A percentile compares a stretch with the other conserved stretches of the same genome.
Evolutionary conservation across 2,797 vertebrate genomes (phyloP).

Genomic region (Setipinna tenuifilis): DNA sequence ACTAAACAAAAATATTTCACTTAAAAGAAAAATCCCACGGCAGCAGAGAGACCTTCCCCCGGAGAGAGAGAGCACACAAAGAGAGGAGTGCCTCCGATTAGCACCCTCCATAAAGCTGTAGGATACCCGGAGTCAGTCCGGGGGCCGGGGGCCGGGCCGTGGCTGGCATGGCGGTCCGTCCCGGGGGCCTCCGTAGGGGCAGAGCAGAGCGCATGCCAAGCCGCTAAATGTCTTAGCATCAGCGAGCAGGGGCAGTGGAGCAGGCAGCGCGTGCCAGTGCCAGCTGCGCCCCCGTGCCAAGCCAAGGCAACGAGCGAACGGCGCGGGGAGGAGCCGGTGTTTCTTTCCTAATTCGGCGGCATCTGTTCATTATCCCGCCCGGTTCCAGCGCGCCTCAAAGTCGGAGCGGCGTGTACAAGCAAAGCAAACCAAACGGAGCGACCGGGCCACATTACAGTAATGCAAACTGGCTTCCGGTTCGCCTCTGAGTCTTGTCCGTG

Average conservation of each 20-base stretch:
- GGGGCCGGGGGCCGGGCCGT: too few relatives aligned
- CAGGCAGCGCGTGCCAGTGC: slow-evolving; percentile 68
- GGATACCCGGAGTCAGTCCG: slow-evolving; percentile 50
- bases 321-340: slow-evolving; percentile 87
- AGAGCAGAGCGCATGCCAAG: slow-evolving; percentile 69
- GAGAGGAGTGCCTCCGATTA: slow-evolving; percentile 34
- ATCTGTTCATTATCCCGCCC: slow-evolving; percentile 89
- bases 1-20: neutral
- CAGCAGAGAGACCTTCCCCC: slow-evolving; percentile 35
- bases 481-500: neutral
- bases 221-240: slow-evolving; percentile 81
- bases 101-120: slow-evolving; percentile 42
- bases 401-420: slow-evolving; percentile 10
- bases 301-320: too few relatives aligned
- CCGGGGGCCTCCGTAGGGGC: slow-evolving; percentile 53
- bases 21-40: neutral
- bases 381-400: slow-evolving; percentile 21
- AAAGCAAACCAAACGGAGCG: slow-evolving; percentile 18
- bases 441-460: neutral
- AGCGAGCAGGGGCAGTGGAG: slow-evolving; percentile 67
- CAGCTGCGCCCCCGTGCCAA: slow-evolving; percentile 82
- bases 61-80: slow-evolving; percentile 34
- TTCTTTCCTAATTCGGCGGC: slow-evolving; percentile 90
- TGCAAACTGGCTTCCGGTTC: neutral
- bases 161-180: slow-evolving; percentile 61